These are phyloP conservation scores for Hippocampus mohnikei DNA, from an alignment of 2,113 vertebrate genomes.

Conservation along the genomic window DNA sequence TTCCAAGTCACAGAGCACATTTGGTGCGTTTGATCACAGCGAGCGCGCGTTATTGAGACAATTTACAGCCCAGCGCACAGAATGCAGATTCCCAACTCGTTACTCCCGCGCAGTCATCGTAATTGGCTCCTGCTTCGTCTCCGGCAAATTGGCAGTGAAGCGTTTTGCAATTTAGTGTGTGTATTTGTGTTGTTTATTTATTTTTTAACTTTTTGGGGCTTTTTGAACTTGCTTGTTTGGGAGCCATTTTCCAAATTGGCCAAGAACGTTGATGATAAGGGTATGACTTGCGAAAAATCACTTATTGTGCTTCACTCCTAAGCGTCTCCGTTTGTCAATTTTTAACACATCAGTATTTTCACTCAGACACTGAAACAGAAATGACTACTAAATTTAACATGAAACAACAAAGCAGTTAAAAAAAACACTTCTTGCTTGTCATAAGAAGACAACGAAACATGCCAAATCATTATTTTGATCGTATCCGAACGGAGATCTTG, in stretches of 20 bases:
- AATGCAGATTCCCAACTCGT: constrained; percentile 21
- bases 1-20: constrained; percentile 32
- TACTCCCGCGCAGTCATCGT: constrained; percentile 40
- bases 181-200: neutral
- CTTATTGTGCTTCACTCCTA: constrained; percentile 13
- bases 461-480: neutral
- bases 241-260: constrained; percentile 29
- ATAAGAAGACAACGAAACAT: neutral
- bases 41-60: constrained; percentile 50
- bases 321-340: constrained; percentile 8
- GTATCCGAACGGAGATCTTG: neutral
- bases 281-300: constrained; percentile 7
- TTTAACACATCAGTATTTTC: constrained; percentile 4
- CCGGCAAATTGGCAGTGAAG: constrained; percentile 19
- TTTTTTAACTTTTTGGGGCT: neutral
- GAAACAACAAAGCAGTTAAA: neutral
- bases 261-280: constrained; percentile 1
- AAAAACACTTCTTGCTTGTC: neutral
- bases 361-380: constrained; percentile 7
- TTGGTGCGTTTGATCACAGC: constrained; percentile 49
- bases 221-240: constrained; percentile 20
- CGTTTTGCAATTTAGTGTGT: constrained; percentile 24
- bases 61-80: constrained; percentile 16
- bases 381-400: constrained; percentile 7
- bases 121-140: constrained; percentile 35